Percentiles rank a stretch among this genome's conserved stretches.
phyloP scores from a whole-genome alignment of 1,140 invertebrate genomes.

The Brachionus koreanus region DNA sequence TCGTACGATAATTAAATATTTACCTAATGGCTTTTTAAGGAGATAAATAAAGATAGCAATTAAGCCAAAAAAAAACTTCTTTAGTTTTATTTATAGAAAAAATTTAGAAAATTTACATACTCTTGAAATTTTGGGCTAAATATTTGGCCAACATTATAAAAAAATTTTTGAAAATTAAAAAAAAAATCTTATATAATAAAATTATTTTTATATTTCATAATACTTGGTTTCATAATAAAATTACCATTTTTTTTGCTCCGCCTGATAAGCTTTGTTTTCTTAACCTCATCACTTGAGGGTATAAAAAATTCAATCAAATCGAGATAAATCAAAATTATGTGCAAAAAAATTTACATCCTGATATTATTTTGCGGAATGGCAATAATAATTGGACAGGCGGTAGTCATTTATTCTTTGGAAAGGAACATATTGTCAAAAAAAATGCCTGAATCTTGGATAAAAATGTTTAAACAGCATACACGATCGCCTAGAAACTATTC shows the following conservation, averaged over 20 bases:
- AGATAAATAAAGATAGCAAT: not conserved
- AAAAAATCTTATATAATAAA: not conserved
- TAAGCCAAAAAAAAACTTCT: not conserved
- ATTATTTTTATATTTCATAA: not conserved
- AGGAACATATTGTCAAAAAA: not conserved
- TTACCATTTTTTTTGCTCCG: not conserved
- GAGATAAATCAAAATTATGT: not conserved
- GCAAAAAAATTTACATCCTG: not conserved
- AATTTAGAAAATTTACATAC: not conserved
- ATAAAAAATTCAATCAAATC: not conserved
- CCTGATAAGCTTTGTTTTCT: not conserved
- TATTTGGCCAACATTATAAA: conserved; percentile 20
- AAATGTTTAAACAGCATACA: not conserved
- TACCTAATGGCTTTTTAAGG: not conserved
- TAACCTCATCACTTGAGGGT: not conserved
- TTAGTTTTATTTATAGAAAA: not conserved
- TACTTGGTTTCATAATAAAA: not conserved
- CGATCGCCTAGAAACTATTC: not conserved
- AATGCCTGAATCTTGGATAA: not conserved
- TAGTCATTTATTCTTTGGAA: not conserved
- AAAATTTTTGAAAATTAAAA: not conserved
- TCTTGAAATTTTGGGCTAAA: conserved; percentile 21
- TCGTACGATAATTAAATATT: not conserved
- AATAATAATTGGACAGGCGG: not conserved
- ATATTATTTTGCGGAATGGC: not conserved